Conservation (phyloP, 2,797 vertebrate species). For the Lithobates sylvaticus region DNA sequence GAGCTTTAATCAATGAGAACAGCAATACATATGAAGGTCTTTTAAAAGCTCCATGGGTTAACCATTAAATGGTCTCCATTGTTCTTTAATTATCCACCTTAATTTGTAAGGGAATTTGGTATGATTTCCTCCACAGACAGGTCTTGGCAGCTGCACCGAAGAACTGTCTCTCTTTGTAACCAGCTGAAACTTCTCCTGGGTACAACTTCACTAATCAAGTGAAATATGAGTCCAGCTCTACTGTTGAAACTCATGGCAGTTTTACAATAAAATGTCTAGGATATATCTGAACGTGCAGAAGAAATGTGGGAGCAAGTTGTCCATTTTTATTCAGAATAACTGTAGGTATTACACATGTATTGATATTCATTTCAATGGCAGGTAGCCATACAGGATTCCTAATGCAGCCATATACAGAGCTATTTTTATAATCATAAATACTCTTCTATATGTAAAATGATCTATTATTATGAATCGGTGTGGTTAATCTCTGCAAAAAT, state of each 20-base stretch:
- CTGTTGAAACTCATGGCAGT: conserved; percentile 58
- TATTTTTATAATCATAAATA: not conserved
- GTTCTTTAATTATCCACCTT: conserved; percentile 58
- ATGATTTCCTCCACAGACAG: conserved; percentile 59
- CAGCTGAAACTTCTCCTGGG: conserved; percentile 55
- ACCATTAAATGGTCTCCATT: conserved; percentile 55
- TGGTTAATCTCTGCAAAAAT: not conserved
- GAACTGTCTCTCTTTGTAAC: conserved; percentile 50
- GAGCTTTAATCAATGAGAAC: conserved; percentile 15
- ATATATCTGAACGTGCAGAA: conserved; percentile 38
- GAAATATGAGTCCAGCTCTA: conserved; percentile 58
- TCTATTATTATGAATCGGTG: not conserved
- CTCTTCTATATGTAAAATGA: not conserved
- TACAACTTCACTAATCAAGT: conserved; percentile 55
- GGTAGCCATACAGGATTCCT: not conserved
- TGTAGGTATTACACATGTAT: not conserved
- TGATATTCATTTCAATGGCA: conserved; percentile 11
- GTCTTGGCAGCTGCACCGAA: conserved; percentile 53
- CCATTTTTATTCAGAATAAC: conserved; percentile 27
- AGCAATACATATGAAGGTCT: not conserved
- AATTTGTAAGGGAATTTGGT: conserved; percentile 58
- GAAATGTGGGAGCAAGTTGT: conserved; percentile 44
- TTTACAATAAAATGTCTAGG: conserved; percentile 57
- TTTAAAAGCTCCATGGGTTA: conserved; percentile 34
- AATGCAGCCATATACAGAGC: not conserved